phyloP scores from a whole-genome alignment of 2,113 vertebrate species.

The Eulemur rufifrons region DNA sequence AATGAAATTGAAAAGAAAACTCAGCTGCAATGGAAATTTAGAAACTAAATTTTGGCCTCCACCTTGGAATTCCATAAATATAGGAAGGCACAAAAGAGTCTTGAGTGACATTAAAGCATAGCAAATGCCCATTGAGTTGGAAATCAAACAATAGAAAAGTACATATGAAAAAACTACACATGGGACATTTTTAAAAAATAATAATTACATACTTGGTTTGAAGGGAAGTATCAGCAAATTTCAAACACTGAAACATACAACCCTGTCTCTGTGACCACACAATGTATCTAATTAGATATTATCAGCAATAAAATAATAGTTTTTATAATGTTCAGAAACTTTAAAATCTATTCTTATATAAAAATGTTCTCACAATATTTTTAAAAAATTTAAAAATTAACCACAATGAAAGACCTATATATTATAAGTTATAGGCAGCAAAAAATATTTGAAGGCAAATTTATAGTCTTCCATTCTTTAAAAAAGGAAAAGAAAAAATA shows the following conservation, averaged over 20 bases:
- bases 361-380: not conserved
- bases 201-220: not conserved
- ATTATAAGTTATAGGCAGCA: not conserved
- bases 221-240: not conserved
- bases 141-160: not conserved
- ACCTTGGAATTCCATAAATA: not conserved
- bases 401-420: not conserved
- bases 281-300: not conserved
- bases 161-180: not conserved
- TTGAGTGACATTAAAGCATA: not conserved
- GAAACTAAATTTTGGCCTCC: not conserved
- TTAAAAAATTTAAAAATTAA: not conserved
- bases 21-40: not conserved
- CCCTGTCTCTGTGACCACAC: not conserved
- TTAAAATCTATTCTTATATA: not conserved
- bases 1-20: not conserved
- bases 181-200: not conserved
- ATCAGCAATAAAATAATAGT: not conserved
- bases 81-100: not conserved
- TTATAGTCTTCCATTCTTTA: not conserved
- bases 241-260: not conserved
- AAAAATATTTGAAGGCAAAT: not conserved
- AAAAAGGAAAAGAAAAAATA: not conserved
- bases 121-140: not conserved
- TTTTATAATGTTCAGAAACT: not conserved